Evolutionary conservation across 2,888 invertebrate species (phyloP).

Genomic region (Aporophyla nigra): DNA sequence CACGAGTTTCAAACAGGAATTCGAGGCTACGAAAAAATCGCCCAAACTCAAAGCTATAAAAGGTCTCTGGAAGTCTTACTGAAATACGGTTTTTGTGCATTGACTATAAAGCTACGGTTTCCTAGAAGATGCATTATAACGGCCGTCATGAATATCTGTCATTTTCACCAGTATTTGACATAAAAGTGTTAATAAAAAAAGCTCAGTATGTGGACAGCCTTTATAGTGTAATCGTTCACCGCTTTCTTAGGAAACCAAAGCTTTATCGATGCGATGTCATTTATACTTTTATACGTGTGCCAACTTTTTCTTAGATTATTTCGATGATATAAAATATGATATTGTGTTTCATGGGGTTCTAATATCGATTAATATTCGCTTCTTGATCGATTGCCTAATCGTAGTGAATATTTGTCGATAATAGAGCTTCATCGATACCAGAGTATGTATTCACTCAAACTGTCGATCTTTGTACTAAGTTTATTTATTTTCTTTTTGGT

Average conservation of each 20-base stretch:
- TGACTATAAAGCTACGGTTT: constrained; percentile 7
- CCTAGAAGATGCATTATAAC: background rate
- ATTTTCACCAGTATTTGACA: background rate
- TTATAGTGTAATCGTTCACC: background rate
- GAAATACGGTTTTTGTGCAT: constrained; percentile 53
- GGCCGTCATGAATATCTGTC: no score
- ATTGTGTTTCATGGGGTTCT: constrained; percentile 25
- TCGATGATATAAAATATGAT: constrained; percentile 16
- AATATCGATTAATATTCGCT: constrained; percentile 12
- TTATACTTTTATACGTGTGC: constrained; percentile 55
- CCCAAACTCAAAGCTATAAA: constrained; percentile 89
- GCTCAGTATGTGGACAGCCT: background rate
- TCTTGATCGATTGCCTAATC: constrained; percentile 5
- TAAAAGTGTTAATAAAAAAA: background rate
- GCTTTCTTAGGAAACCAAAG: background rate
- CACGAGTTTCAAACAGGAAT: constrained; percentile 87
- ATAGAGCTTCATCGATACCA: constrained; percentile 22
- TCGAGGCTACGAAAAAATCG: constrained; percentile 86
- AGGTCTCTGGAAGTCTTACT: constrained; percentile 90
- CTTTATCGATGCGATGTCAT: constrained; percentile 44
- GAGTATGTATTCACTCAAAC: constrained; percentile 38
- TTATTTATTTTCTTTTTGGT: constrained; percentile 56
- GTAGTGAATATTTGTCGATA: constrained; percentile 19
- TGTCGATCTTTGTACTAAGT: constrained; percentile 52
- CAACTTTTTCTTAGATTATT: constrained; percentile 53